Evolutionary conservation across 37 sponge, comb jelly and placozoan species (phyloP).

Genomic region (Hexactinellida sp.): DNA sequence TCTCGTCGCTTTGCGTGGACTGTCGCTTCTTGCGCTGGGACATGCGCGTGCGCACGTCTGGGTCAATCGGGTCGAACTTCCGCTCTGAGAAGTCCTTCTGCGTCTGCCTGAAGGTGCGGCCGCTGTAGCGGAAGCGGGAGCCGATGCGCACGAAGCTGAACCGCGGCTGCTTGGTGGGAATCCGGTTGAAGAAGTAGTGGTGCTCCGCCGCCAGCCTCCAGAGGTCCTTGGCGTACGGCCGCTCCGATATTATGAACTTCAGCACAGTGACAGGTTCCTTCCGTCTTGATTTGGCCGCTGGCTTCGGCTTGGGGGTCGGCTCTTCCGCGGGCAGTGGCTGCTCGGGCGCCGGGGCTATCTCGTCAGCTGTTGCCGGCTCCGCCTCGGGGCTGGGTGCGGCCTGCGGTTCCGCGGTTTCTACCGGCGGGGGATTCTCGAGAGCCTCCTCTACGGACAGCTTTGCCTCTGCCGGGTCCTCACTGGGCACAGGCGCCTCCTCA

Average conservation of each 20-base stretch:
- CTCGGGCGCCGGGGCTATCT: background rate
- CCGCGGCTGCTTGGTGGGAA: background rate
- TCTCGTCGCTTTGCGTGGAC: background rate
- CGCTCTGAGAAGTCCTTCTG: background rate
- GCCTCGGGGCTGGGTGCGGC: background rate
- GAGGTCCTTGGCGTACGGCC: conserved; percentile 40
- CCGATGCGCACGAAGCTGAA: conserved; percentile 19
- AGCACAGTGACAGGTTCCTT: background rate
- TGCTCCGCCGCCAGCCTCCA: conserved; percentile 77
- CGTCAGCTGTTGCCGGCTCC: background rate
- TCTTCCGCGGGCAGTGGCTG: background rate
- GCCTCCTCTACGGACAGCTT: background rate
- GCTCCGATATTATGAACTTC: conserved; percentile 30
- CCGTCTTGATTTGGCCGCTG: background rate
- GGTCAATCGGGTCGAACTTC: conserved; percentile 8
- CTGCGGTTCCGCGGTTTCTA: background rate
- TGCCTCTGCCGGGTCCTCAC: background rate
- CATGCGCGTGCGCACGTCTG: background rate
- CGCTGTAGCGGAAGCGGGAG: conserved; percentile 48
- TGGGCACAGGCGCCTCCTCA: background rate
- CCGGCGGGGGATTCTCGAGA: background rate
- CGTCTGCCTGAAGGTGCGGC: conserved; percentile 40
- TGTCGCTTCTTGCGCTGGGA: background rate
- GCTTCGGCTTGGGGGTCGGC: background rate
- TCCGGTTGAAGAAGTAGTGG: conserved; percentile 58